Evolutionary conservation across 2,888 invertebrate genomes (phyloP).

Genomic region (Pandemis cinnamomeana): DNA sequence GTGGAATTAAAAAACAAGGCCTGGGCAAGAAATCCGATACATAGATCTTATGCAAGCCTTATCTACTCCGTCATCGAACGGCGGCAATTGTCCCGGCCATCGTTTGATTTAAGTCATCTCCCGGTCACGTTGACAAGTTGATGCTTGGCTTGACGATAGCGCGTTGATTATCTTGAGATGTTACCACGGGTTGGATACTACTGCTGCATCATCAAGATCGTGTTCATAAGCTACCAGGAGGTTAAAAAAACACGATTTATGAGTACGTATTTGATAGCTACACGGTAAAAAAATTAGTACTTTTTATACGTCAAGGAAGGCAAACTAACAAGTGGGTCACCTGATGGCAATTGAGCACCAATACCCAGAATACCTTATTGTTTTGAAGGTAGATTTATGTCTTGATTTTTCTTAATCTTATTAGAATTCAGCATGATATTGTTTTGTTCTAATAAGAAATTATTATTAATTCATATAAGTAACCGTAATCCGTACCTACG

Average conservation of each 20-base stretch:
- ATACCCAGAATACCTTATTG: too few species aligned
- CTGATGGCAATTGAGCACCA: too few species aligned
- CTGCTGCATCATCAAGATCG: neutral
- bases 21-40: slow-evolving; percentile 28
- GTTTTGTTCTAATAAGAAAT: too few species aligned
- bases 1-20: slow-evolving; percentile 5
- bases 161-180: slow-evolving; percentile 1
- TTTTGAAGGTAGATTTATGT: too few species aligned
- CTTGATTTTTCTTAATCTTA: too few species aligned
- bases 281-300: too few species aligned
- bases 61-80: slow-evolving; percentile 63
- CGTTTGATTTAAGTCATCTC: slow-evolving; percentile 42
- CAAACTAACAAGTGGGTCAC: too few species aligned
- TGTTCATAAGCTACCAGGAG: neutral
- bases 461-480: too few species aligned
- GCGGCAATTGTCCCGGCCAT: slow-evolving; percentile 71
- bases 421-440: too few species aligned
- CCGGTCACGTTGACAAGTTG: slow-evolving; percentile 36
- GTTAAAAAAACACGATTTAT: neutral
- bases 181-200: neutral
- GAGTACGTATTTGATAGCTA: neutral
- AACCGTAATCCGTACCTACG: too few species aligned
- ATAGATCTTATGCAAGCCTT: slow-evolving; percentile 50
- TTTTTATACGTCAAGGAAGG: too few species aligned
- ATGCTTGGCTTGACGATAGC: slow-evolving; percentile 16